Conservation (phyloP, 2,797 vertebrate genomes). For the Fistularia commersonii region DNA sequence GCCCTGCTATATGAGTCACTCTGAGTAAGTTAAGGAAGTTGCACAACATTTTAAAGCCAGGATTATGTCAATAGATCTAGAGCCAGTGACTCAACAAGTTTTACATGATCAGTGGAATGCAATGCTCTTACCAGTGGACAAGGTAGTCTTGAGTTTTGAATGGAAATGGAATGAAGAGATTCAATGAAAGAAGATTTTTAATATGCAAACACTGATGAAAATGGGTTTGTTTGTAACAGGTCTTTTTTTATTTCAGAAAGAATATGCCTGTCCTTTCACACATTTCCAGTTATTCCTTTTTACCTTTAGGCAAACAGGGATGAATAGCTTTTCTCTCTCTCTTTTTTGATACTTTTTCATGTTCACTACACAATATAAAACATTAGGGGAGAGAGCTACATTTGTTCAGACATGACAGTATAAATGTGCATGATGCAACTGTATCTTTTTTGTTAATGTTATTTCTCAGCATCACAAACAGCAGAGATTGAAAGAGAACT, state of each 20-base stretch:
- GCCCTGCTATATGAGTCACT: too few species aligned
- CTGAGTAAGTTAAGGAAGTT: too few species aligned
- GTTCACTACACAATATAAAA: constrained; percentile 59
- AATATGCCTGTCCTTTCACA: constrained; percentile 20
- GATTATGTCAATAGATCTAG: too few species aligned
- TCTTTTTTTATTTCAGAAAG: constrained; percentile 49
- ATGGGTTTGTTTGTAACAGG: neutral
- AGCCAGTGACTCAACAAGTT: too few species aligned
- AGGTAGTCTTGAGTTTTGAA: too few species aligned
- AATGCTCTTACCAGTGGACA: too few species aligned
- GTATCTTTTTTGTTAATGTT: constrained; percentile 29
- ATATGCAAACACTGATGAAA: too few species aligned
- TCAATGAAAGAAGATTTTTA: too few species aligned
- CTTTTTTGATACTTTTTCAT: constrained; percentile 13
- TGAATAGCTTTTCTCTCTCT: constrained; percentile 4
- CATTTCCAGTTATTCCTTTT: constrained; percentile 17
- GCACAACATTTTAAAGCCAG: too few species aligned
- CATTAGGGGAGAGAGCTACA: constrained; percentile 39
- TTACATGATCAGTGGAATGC: too few species aligned
- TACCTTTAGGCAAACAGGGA: too few species aligned
- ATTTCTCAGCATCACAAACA: constrained; percentile 47
- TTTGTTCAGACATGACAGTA: constrained; percentile 54
- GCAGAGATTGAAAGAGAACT: constrained; percentile 18
- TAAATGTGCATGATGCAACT: constrained; percentile 39
- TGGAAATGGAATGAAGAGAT: too few species aligned